Conservation (phyloP, 2,888 invertebrate genomes). For the Entomobrya multifasciata region DNA sequence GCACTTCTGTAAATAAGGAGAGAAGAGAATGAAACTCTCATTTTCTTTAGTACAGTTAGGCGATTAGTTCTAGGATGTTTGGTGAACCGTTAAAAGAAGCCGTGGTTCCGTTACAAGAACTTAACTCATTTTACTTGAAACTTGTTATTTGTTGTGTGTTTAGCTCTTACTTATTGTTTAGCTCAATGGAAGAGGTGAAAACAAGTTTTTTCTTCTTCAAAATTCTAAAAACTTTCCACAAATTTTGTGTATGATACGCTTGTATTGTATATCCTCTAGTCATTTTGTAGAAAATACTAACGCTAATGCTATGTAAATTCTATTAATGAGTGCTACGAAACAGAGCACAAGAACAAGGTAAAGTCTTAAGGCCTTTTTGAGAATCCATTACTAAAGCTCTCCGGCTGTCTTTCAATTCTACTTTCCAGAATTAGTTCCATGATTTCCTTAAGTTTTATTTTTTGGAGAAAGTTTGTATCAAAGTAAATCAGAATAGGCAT, state of each 20-base stretch:
- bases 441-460: neutral
- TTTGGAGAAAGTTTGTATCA: neutral
- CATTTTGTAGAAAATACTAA: neutral
- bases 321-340: neutral
- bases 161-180: neutral
- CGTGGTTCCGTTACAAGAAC: neutral
- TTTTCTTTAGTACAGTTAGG: neutral
- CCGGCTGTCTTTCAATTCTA: neutral
- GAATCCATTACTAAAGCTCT: neutral
- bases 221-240: neutral
- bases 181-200: neutral
- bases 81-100: constrained; percentile 13
- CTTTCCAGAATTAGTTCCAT: neutral
- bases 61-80: constrained; percentile 23
- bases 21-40: neutral
- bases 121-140: neutral
- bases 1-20: too few relatives aligned
- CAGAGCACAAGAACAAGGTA: neutral
- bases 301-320: constrained; percentile 21
- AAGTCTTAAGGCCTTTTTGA: neutral
- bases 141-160: neutral
- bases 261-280: neutral
- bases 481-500: neutral
- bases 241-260: neutral
- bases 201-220: neutral